Percentiles rank a stretch among this genome's conserved stretches.
Conservation (phyloP, 2,888 invertebrate genomes). For the Drosophila prolongata region DNA sequence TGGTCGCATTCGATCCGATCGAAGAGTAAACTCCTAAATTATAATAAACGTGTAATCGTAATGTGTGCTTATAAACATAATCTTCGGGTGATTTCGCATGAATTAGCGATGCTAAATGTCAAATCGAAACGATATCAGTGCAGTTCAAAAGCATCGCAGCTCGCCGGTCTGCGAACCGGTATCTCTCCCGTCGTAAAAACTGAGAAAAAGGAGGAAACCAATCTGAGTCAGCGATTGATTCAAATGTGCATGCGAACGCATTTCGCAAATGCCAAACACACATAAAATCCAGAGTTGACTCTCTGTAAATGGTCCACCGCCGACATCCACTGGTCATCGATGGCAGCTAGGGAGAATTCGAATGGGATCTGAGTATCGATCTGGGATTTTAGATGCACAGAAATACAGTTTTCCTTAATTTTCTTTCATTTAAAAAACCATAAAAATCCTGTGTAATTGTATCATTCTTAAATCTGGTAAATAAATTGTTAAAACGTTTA, state of each 20-base stretch:
- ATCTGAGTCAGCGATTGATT: constrained; percentile 66
- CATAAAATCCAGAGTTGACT: constrained; percentile 73
- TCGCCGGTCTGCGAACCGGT: constrained; percentile 59
- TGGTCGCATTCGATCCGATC: constrained; percentile 28
- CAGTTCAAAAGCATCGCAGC: constrained; percentile 45
- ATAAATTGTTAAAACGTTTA: no score
- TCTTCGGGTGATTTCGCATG: constrained; percentile 79
- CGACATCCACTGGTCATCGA: constrained; percentile 17
- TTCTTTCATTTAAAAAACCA: no score
- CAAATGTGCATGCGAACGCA: constrained; percentile 77
- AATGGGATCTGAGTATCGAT: not conserved
- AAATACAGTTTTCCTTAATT: not conserved
- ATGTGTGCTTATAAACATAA: constrained; percentile 82
- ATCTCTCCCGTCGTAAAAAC: constrained; percentile 53
- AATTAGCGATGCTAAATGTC: constrained; percentile 82
- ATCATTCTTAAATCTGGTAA: no score
- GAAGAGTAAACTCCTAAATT: constrained; percentile 76
- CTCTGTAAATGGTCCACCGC: constrained; percentile 33
- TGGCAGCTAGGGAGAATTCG: constrained; percentile 6
- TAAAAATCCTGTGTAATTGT: no score
- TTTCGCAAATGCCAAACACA: constrained; percentile 62
- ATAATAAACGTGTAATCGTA: constrained; percentile 83
- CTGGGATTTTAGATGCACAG: not conserved
- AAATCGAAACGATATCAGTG: constrained; percentile 64
- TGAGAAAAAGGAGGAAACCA: constrained; percentile 44